A percentile compares a stretch with the other conserved stretches of the same genome.
Conservation (phyloP, 2,888 invertebrate genomes). For the Drosophila anceps region DNA sequence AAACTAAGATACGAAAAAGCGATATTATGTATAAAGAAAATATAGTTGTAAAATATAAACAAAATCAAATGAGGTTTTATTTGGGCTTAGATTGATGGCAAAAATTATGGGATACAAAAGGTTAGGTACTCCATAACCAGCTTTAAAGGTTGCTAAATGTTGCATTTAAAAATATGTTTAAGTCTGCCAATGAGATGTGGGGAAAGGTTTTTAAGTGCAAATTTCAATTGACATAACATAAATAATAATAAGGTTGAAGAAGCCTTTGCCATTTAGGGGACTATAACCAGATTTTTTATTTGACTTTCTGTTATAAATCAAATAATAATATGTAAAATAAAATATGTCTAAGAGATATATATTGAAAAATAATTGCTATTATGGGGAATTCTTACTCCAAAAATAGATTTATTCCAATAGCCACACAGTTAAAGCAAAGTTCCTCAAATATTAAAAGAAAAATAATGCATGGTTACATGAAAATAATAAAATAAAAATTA, state of each 20-base stretch:
- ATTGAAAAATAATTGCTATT: no score
- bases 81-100: background rate
- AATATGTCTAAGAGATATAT: no score
- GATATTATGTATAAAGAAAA: slow-evolving; percentile 50
- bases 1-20: slow-evolving; percentile 38
- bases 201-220: background rate
- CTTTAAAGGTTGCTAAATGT: background rate
- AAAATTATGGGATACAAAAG: background rate
- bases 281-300: background rate
- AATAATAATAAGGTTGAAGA: background rate
- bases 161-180: background rate
- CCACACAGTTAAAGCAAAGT: no score
- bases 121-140: background rate
- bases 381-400: no score
- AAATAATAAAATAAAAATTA: no score
- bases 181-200: background rate
- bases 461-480: no score
- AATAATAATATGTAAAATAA: no score
- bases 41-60: slow-evolving; percentile 18
- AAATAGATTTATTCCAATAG: no score
- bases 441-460: no score
- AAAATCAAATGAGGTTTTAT: slow-evolving; percentile 9
- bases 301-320: no score
- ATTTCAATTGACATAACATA: background rate
- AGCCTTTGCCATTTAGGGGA: background rate